Evolutionary conservation across 2,113 vertebrate genomes (phyloP).

Genomic region (Chloebia gouldiae): DNA sequence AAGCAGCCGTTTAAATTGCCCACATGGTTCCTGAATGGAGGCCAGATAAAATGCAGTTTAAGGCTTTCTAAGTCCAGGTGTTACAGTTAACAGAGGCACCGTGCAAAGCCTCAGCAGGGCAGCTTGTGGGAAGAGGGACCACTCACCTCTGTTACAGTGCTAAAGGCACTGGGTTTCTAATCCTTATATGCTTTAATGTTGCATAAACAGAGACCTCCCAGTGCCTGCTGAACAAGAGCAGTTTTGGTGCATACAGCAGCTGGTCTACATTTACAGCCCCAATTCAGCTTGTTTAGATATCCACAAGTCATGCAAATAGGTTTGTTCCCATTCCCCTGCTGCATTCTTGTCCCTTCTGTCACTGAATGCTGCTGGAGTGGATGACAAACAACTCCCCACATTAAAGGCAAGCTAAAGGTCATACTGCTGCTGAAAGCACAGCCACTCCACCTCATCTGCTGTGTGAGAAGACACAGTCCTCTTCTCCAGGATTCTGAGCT

Average conservation of each 20-base stretch:
- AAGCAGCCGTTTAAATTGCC: not conserved
- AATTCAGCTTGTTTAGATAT: not conserved
- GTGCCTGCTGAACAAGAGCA: not conserved
- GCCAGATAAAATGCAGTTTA: not conserved
- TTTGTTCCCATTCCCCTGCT: not conserved
- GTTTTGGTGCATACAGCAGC: not conserved
- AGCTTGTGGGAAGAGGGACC: not conserved
- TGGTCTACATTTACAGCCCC: not conserved
- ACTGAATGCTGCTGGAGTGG: not conserved
- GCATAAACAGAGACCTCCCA: not conserved
- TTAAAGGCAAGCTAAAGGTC: slow-evolving; percentile 36
- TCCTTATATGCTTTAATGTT: not conserved
- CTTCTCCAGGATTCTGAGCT: not conserved
- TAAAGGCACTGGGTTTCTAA: not conserved
- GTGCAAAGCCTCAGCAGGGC: not conserved
- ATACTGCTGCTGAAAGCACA: not conserved
- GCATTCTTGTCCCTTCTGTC: not conserved
- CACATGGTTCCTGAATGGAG: not conserved
- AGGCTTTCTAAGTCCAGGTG: not conserved
- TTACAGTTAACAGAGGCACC: not conserved
- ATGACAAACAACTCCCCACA: slow-evolving; percentile 22
- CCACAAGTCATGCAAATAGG: not conserved
- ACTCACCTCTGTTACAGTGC: not conserved
- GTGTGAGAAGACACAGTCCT: rapidly evolving
- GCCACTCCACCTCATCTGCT: not conserved